These are phyloP conservation scores for Melieria omissa DNA, from an alignment of 2,888 invertebrate genomes.

Conservation along the genomic window DNA sequence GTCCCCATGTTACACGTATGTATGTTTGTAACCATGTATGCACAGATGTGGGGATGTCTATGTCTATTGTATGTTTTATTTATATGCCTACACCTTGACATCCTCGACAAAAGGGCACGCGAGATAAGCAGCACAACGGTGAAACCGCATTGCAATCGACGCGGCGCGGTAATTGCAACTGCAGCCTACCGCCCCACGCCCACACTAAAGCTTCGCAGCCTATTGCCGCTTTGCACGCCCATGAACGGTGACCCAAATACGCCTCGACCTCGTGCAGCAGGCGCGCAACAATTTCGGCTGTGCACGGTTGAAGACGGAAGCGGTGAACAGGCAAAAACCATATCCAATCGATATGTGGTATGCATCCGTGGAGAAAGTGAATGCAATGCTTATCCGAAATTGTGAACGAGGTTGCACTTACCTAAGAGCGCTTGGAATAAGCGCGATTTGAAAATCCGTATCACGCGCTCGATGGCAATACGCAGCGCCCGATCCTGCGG, in stretches of 20 bases:
- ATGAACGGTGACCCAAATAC: slow-evolving; percentile 27
- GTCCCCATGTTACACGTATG: neutral
- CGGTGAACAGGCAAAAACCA: too few species aligned
- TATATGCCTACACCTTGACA: neutral
- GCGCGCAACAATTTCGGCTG: slow-evolving; percentile 18
- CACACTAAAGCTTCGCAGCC: neutral
- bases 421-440: slow-evolving; percentile 98
- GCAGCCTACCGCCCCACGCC: slow-evolving; percentile 12
- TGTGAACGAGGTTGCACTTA: slow-evolving; percentile 69
- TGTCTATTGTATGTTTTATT: neutral
- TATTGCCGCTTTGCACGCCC: neutral
- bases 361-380: neutral
- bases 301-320: neutral
- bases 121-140: slow-evolving; percentile 17
- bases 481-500: slow-evolving; percentile 96
- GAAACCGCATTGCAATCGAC: slow-evolving; percentile 1
- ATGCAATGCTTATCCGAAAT: neutral
- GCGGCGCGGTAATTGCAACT: slow-evolving; percentile 12
- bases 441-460: slow-evolving; percentile 97
- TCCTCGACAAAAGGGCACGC: slow-evolving; percentile 5
- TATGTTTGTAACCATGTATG: neutral
- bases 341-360: neutral
- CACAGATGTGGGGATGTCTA: neutral
- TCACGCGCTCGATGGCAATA: slow-evolving; percentile 96
- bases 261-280: slow-evolving; percentile 26